Percentiles rank a stretch among this genome's conserved stretches.
Conservation (phyloP, 2,113 vertebrate genomes). For the Tragelaphus strepsiceros region DNA sequence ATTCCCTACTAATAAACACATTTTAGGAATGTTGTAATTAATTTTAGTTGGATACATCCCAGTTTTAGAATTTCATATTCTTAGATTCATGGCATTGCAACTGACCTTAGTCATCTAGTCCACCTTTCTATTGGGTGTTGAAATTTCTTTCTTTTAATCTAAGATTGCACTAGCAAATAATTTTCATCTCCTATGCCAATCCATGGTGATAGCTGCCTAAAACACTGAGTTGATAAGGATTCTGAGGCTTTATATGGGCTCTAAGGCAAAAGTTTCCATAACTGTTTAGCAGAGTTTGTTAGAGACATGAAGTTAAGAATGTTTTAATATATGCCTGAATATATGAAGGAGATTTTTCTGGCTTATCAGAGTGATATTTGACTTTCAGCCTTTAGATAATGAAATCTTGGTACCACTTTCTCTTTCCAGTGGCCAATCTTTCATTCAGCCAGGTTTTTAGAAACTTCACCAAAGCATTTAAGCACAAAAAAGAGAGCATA, state of each 20-base stretch:
- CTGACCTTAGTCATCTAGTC: too few species aligned
- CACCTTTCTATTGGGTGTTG: background rate
- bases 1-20: slow-evolving; percentile 2
- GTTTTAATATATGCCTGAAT: background rate
- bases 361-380: background rate
- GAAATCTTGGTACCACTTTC: background rate
- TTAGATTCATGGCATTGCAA: background rate
- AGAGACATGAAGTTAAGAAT: background rate
- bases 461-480: background rate
- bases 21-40: background rate
- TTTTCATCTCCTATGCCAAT: background rate
- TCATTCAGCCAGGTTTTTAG: background rate
- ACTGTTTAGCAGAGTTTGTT: background rate
- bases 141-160: background rate
- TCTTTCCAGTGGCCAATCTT: background rate
- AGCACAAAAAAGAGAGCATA: background rate
- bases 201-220: background rate
- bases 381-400: background rate
- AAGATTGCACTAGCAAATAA: background rate
- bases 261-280: background rate
- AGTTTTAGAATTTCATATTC: background rate
- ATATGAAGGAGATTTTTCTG: background rate
- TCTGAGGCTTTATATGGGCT: background rate
- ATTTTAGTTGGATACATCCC: background rate
- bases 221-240: background rate